Base-by-base conservation (phyloP, 2,888 invertebrate species). In the Papilio demoleus region DNA sequence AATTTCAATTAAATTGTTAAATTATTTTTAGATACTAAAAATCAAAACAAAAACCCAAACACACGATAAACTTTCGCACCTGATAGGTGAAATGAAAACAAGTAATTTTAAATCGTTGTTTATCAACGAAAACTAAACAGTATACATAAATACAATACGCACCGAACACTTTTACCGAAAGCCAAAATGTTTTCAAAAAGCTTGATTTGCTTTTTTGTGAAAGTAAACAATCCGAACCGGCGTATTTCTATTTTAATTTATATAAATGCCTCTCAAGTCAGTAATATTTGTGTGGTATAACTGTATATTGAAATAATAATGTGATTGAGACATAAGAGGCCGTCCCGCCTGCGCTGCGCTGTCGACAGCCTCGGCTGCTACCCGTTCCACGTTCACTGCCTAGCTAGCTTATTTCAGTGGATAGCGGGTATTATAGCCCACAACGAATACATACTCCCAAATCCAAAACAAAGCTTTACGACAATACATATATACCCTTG, bases 331-430 rank as follows among this genome's bases (percentile, higher is more conserved):
- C 64, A 74, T 67, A 67, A 71, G 73, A 84, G 82, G 85, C 73
- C 73, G 73, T 77, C 73, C 76, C 77, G 75, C 74, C 73, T 78
- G 77, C 78, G 74, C 76, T 72, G 74, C 78, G 81, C 79, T 79
- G 79, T 80, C 77, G 78, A 77, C 76, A 82, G 81, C 80, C 80
- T 86, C 83, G 80, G 83, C 82, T 83, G 81, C 81, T 82, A 81
- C 79, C 79, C 79, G 78, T 79, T 71, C 74, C 76, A 76, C 77
- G 77, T 76, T 81, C 82, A 81, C 85, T 81, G 70, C n/a, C 61
- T 71, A 74, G 81, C 84, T 88, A 85, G 86, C 86, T 81, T 86
- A 85, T 77, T 85, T 84, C 84, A 87, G 87, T 86, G 83, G 84
- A 56, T 85, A 82, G 83, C 82, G 81, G 79, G 84, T 84, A 81